Conservation (phyloP, 1,140 invertebrate species). For the Drosophila prosaltans region DNA sequence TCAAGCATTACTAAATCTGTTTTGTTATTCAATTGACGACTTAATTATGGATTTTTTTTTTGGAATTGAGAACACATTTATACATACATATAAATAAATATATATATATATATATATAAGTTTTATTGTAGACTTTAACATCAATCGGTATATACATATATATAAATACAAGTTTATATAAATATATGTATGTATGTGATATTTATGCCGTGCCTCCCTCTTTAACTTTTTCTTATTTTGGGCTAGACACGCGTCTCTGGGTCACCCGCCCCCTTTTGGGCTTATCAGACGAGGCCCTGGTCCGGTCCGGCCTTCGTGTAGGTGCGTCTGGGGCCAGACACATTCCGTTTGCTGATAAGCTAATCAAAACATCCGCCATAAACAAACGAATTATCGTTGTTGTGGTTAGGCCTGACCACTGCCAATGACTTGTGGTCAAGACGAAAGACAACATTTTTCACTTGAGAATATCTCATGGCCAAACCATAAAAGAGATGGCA, state of each 20-base stretch:
- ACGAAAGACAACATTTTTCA: conserved; percentile 12
- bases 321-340: conserved; percentile 42
- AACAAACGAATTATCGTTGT: conserved; percentile 58
- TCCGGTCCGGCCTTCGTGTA: conserved; percentile 36
- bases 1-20: neutral
- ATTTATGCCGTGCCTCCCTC: conserved; percentile 16
- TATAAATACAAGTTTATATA: conserved; percentile 34
- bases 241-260: conserved; percentile 4
- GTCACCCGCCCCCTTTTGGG: conserved; percentile 30
- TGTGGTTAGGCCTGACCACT: conserved; percentile 61
- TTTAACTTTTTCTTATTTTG: conserved; percentile 14
- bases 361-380: conserved; percentile 68
- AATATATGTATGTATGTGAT: conserved; percentile 21
- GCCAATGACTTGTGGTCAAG: conserved; percentile 52
- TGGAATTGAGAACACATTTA: conserved; percentile 41
- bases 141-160: conserved; percentile 59
- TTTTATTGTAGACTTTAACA: conserved; percentile 8
- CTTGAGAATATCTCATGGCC: conserved; percentile 14
- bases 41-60: conserved; percentile 28
- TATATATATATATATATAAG: neutral
- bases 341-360: conserved; percentile 38
- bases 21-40: conserved; percentile 20
- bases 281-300: conserved; percentile 28
- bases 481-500: conserved; percentile 14
- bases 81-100: conserved; percentile 8